Evolutionary conservation across 2,113 vertebrate species (phyloP).

Genomic region (Pan paniscus): DNA sequence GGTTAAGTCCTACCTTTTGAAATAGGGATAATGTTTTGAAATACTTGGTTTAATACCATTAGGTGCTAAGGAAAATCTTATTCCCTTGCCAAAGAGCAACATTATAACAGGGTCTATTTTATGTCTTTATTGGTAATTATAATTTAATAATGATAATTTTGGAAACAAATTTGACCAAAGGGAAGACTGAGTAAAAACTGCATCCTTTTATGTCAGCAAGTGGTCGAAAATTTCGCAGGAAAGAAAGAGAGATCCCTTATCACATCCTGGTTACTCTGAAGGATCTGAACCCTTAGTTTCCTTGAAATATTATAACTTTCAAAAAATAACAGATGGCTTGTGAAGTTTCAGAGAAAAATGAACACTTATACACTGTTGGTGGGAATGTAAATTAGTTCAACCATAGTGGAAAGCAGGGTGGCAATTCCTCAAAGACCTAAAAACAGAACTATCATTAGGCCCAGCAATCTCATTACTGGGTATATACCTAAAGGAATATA

Average conservation of each 20-base stretch:
- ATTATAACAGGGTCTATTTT: neutral
- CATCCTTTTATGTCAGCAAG: neutral
- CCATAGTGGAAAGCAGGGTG: too few species aligned
- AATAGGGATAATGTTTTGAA: neutral
- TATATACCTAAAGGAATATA: too few species aligned
- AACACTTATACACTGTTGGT: too few species aligned
- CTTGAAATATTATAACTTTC: neutral
- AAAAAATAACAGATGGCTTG: too few species aligned
- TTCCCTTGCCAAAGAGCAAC: neutral
- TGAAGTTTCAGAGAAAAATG: too few species aligned
- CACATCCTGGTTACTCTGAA: neutral
- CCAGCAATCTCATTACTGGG: too few species aligned
- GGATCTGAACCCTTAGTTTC: neutral
- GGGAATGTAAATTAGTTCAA: too few species aligned
- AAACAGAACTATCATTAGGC: too few species aligned
- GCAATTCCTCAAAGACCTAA: too few species aligned
- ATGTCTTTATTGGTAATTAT: neutral
- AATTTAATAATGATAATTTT: neutral
- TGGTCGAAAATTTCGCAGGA: neutral
- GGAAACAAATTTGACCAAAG: constrained; percentile 8
- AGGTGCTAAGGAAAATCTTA: neutral
- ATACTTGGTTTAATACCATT: neutral
- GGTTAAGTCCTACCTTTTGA: neutral
- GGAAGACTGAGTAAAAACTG: neutral
- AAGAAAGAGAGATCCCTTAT: neutral